phyloP scores from a whole-genome alignment of 2,113 vertebrate species.

The Forbesichthys papilliferus region DNA sequence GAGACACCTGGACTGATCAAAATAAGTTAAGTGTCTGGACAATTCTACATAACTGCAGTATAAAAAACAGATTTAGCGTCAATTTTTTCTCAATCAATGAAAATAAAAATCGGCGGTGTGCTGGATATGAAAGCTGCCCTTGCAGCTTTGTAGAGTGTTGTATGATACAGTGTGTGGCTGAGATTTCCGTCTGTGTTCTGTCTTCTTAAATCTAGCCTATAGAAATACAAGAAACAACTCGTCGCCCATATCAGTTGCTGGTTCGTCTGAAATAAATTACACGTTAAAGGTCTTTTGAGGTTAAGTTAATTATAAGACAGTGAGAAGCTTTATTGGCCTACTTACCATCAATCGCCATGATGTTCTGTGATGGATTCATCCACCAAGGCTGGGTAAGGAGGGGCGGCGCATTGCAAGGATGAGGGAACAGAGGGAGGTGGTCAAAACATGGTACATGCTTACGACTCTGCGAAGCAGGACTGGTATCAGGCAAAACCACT shows the following conservation, averaged over 20 bases:
- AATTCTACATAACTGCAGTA: no score
- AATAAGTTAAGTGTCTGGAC: no score
- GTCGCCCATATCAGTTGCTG: neutral
- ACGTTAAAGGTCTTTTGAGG: neutral
- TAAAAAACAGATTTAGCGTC: no score
- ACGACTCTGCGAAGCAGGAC: no score
- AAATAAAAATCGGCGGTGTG: neutral
- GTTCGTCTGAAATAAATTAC: neutral
- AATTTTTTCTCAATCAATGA: no score
- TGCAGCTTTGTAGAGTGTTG: conserved; percentile 63
- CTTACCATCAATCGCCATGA: conserved; percentile 95
- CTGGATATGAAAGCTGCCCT: conserved; percentile 57
- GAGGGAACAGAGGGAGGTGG: no score
- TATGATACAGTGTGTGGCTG: neutral
- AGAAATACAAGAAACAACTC: neutral
- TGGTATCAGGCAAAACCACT: no score
- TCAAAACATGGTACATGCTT: no score
- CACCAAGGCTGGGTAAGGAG: conserved; percentile 66
- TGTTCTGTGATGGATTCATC: conserved; percentile 83
- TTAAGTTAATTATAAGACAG: conserved; percentile 46
- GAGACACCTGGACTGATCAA: no score
- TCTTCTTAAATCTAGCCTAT: conserved; percentile 12
- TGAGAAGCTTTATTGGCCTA: conserved; percentile 82
- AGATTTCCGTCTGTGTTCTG: conserved; percentile 13
- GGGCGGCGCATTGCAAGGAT: conserved; percentile 26